phyloP scores from a whole-genome alignment of 2,888 invertebrate species.

The Osedax frankpressi region DNA sequence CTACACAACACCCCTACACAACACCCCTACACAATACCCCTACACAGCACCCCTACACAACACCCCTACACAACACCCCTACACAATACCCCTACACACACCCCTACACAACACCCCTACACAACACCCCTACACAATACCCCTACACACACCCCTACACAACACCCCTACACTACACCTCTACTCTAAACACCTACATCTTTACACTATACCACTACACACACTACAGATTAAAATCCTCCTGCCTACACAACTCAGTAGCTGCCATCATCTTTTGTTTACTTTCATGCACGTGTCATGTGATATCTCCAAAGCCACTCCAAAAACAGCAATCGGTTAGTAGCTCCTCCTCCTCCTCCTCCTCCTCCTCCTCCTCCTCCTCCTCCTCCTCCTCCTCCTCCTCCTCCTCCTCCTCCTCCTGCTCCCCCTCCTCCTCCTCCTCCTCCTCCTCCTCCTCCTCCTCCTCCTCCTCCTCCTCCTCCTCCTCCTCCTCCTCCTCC shows the following conservation, averaged over 20 bases:
- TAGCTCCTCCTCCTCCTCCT: background rate
- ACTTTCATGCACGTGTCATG: conserved; percentile 91
- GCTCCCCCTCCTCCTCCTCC: background rate
- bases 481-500: background rate
- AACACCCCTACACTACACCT: too few species aligned
- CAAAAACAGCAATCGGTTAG: conserved; percentile 23
- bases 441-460: background rate
- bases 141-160: too few species aligned
- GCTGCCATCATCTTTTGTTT: conserved; percentile 80
- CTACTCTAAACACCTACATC: too few species aligned
- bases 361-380: background rate
- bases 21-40: too few species aligned
- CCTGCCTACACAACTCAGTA: conserved; percentile 69
- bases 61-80: too few species aligned
- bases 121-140: too few species aligned
- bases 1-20: too few species aligned
- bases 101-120: too few species aligned
- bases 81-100: too few species aligned
- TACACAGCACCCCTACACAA: too few species aligned
- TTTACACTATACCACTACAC: too few species aligned
- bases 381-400: background rate
- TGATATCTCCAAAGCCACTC: conserved; percentile 34
- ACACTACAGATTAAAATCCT: conserved; percentile 67
- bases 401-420: background rate
- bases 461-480: background rate